Evolutionary conservation across 1,140 invertebrate species (phyloP).

Genomic region (Laupala kohalensis): DNA sequence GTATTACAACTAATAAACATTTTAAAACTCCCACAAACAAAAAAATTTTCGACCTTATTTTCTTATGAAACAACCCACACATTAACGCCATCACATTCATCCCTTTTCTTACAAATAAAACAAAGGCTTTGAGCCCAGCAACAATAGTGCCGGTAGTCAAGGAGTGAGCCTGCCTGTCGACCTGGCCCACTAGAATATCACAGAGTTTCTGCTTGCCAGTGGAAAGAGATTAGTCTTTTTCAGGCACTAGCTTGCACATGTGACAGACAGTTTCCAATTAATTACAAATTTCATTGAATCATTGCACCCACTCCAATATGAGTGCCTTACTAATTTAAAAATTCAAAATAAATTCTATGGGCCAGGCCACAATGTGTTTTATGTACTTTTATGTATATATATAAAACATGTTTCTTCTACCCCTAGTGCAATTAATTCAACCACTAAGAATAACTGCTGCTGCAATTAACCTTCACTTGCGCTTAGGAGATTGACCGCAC

Average conservation of each 20-base stretch:
- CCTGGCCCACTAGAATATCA: constrained; percentile 15
- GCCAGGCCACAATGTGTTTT: constrained; percentile 10
- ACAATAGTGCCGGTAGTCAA: not conserved
- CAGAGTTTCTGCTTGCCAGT: constrained; percentile 7
- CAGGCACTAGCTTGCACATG: not conserved
- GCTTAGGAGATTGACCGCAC: not conserved
- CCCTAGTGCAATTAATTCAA: not conserved
- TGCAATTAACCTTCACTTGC: not conserved
- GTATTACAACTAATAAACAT: not conserved
- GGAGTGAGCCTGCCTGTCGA: constrained; percentile 14
- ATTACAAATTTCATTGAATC: not conserved
- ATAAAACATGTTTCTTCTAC: not conserved
- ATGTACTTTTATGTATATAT: constrained; percentile 6
- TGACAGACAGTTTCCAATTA: constrained; percentile 2
- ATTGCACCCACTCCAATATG: not conserved
- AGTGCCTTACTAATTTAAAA: constrained; percentile 5
- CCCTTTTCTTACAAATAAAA: not conserved
- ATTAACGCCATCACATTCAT: not conserved
- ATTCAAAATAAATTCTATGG: constrained; percentile 13
- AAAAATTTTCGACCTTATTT: not conserved
- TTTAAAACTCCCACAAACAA: not conserved
- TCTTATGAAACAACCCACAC: constrained; percentile 2
- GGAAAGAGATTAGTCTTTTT: not conserved
- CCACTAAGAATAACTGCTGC: not conserved
- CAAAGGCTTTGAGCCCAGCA: not conserved